Evolutionary conservation across 2,888 invertebrate genomes (phyloP).

Genomic region (Gymnocheta viridis): DNA sequence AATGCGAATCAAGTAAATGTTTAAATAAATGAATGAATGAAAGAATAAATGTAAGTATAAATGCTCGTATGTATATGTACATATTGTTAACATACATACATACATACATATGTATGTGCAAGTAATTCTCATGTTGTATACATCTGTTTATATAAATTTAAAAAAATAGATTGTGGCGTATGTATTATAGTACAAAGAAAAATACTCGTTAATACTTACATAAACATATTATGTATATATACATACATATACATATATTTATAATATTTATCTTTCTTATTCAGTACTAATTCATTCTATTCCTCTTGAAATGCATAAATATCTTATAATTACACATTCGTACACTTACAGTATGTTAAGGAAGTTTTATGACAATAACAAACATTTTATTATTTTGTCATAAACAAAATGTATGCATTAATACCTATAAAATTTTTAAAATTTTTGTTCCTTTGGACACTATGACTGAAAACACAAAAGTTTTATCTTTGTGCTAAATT

Average conservation of each 20-base stretch:
- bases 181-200: constrained; percentile 46
- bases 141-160: background rate
- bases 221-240: background rate
- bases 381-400: too few species aligned
- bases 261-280: constrained; percentile 60
- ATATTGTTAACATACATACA: background rate
- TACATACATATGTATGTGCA: constrained; percentile 17
- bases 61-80: background rate
- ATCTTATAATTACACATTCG: constrained; percentile 30
- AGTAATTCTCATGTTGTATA: constrained; percentile 33
- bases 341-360: background rate
- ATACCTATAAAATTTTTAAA: too few species aligned
- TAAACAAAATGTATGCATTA: too few species aligned
- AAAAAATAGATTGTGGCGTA: constrained; percentile 1
- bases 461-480: too few species aligned
- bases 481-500: too few species aligned
- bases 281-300: constrained; percentile 54
- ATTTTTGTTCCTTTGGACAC: too few species aligned
- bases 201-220: background rate
- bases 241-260: constrained; percentile 5
- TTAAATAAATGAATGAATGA: constrained; percentile 43
- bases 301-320: constrained; percentile 54
- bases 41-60: background rate
- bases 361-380: background rate
- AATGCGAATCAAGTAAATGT: constrained; percentile 48